These are phyloP conservation scores for Cyphomyrus discorhynchus DNA, from an alignment of 2,113 vertebrate genomes.

Conservation along the genomic window DNA sequence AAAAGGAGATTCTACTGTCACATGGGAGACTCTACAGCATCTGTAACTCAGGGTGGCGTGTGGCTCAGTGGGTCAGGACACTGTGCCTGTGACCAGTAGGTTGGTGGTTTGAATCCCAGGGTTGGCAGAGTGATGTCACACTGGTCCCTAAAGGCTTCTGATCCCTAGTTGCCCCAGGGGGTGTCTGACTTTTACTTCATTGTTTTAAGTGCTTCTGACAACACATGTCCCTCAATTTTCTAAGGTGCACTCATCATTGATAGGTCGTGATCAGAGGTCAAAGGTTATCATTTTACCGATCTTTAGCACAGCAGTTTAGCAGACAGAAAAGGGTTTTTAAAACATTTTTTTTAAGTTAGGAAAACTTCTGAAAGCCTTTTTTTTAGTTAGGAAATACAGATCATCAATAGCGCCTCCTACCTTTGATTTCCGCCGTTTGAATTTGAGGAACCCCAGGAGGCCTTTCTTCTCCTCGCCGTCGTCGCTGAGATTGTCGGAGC, in stretches of 20 bases:
- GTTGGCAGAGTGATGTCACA: not conserved
- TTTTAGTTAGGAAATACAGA: not conserved
- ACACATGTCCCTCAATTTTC: not conserved
- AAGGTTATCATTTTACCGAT: not conserved
- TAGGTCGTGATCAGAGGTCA: not conserved
- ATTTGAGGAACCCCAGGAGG: constrained; percentile 77
- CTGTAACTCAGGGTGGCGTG: not conserved
- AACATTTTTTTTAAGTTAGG: too few relatives aligned
- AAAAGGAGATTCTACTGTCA: not conserved
- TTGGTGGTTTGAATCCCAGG: not conserved
- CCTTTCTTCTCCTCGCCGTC: constrained; percentile 71
- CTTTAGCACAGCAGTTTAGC: not conserved
- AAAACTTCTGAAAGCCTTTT: not conserved
- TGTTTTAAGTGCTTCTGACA: not conserved
- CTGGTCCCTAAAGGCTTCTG: not conserved
- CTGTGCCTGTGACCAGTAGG: not conserved
- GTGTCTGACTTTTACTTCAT: not conserved
- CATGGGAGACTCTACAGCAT: not conserved
- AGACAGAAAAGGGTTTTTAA: not conserved
- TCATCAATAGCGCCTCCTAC: constrained; percentile 50
- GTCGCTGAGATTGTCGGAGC: constrained; percentile 59
- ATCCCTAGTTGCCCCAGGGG: not conserved
- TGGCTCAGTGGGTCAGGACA: not conserved
- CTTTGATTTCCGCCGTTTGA: constrained; percentile 71
- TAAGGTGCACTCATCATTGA: not conserved